A percentile compares a stretch with the other conserved stretches of the same genome.
Conservation (phyloP, 2,113 vertebrate genomes). For the Zosterops borbonicus region DNA sequence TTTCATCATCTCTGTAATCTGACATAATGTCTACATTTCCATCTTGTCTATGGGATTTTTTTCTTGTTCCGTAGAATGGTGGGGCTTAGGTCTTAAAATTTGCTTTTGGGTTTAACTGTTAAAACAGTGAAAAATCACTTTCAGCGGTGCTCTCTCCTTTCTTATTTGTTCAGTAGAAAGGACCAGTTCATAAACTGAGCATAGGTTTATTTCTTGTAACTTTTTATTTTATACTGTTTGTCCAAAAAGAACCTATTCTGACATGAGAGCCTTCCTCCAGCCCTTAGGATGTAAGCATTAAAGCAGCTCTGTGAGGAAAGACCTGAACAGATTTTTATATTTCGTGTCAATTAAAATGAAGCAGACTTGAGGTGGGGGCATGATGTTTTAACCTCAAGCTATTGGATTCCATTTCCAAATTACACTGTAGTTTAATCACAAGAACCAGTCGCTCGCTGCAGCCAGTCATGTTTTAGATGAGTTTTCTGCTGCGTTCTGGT, state of each 20-base stretch:
- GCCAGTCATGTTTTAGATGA: constrained; percentile 30
- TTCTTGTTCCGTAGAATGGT: neutral
- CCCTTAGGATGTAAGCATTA: neutral
- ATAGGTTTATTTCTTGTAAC: neutral
- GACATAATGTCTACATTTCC: neutral
- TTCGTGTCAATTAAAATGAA: constrained; percentile 39
- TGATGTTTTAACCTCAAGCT: constrained; percentile 20
- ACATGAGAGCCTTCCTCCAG: neutral
- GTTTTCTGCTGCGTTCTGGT: neutral
- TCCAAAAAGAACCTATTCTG: neutral
- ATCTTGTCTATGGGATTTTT: neutral
- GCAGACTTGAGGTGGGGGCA: neutral
- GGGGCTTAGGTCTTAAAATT: neutral
- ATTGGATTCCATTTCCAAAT: constrained; percentile 45
- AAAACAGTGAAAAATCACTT: neutral
- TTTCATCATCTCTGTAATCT: neutral
- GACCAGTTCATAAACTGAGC: neutral
- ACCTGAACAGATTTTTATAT: constrained; percentile 10
- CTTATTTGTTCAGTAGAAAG: neutral
- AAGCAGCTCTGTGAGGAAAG: neutral
- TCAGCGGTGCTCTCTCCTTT: neutral
- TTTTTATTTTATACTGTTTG: constrained; percentile 23
- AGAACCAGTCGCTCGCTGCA: neutral
- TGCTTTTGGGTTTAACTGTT: neutral
- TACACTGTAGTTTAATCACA: constrained; percentile 45